A percentile compares a stretch with the other conserved stretches of the same genome.
These are phyloP conservation scores for Thalpophila matura DNA, from an alignment of 2,888 invertebrate species.

Conservation along the genomic window DNA sequence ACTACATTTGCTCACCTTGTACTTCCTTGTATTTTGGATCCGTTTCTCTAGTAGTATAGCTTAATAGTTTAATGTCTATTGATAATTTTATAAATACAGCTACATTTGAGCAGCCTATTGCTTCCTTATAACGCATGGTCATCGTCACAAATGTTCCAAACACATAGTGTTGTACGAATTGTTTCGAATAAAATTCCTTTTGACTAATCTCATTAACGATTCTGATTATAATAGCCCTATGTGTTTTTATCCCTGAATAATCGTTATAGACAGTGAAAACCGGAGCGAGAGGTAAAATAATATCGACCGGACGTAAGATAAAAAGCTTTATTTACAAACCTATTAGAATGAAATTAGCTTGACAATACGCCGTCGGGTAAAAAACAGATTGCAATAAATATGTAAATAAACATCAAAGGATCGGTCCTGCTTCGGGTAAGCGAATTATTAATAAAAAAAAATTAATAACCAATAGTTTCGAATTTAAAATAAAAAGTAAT, in stretches of 20 bases:
- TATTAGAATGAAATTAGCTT: constrained; percentile 65
- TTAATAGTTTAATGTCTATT: constrained; percentile 71
- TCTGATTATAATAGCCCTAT: constrained; percentile 63
- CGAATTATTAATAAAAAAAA: constrained; percentile 77
- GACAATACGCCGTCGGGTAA: constrained; percentile 74
- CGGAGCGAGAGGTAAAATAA: constrained; percentile 65
- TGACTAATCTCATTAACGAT: constrained; percentile 50
- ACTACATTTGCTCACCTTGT: constrained; percentile 85
- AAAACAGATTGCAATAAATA: constrained; percentile 87
- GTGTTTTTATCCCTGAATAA: constrained; percentile 67
- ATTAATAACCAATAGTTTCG: constrained; percentile 85
- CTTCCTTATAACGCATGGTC: constrained; percentile 75
- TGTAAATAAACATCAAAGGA: constrained; percentile 85
- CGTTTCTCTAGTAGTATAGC: constrained; percentile 84
- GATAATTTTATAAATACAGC: constrained; percentile 84
- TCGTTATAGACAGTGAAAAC: constrained; percentile 88
- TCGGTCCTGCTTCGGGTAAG: constrained; percentile 83
- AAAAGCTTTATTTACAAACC: constrained; percentile 64
- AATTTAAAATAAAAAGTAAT: constrained; percentile 86
- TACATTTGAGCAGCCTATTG: constrained; percentile 58
- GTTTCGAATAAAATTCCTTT: constrained; percentile 53
- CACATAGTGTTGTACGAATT: constrained; percentile 61
- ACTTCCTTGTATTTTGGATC: constrained; percentile 87
- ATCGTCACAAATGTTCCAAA: constrained; percentile 74
- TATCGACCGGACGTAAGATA: constrained; percentile 57